Base-by-base conservation (phyloP, 2,888 invertebrate species). In the Melieria picta region DNA sequence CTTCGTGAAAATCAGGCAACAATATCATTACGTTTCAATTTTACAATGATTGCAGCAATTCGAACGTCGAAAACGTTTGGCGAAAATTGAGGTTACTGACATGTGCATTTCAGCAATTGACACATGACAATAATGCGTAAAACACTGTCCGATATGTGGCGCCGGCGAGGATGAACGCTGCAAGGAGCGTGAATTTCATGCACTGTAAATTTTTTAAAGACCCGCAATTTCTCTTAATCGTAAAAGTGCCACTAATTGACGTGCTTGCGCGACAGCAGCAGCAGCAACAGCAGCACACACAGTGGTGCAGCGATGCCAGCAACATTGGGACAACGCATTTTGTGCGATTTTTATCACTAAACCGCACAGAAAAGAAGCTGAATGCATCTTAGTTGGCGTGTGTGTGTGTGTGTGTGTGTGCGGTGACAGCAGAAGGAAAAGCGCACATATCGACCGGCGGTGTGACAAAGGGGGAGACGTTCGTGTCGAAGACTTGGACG, bases 221-320 rank as follows among this genome's bases (percentile, higher is more conserved):
- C 73, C 62, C 74, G 76, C 74, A 72, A 72, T 77, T 73, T 75
- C 72, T 74, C 74, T 74, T 77, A 77, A 75, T 77, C 67, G 64
- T 72, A 62, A 72, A 71, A 68, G 68, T 72, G 70, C 75, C 78
- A 80, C 83, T 81, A 82, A 81, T 82, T 81, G 72, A 68, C 67
- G 72, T 56, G 58, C 58, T 55, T 60, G 65, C 50, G 66, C 43
- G 48, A 30, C 60, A 30, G n/a, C 57, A 5, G 42, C 47, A 65
- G 16, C 16, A 16, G 30, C 7, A 13, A 56, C n/a, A n/a, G n/a
- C n/a, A n/a, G n/a, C 56, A 56, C 13, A 56, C 56, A 13, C 56
- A n/a, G 16, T 30, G 7, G 43, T 16, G 52, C 4, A 61, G 45
- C 6, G 13, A 30, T 42, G 3, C 30, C 30, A 30, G 30, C 30